Evolutionary conservation across 30 jellyfish, hydroid and myxozoan species (phyloP), one percentile per base, ranked within the genome.

Genomic region (Nemopilema nomurai): DNA sequence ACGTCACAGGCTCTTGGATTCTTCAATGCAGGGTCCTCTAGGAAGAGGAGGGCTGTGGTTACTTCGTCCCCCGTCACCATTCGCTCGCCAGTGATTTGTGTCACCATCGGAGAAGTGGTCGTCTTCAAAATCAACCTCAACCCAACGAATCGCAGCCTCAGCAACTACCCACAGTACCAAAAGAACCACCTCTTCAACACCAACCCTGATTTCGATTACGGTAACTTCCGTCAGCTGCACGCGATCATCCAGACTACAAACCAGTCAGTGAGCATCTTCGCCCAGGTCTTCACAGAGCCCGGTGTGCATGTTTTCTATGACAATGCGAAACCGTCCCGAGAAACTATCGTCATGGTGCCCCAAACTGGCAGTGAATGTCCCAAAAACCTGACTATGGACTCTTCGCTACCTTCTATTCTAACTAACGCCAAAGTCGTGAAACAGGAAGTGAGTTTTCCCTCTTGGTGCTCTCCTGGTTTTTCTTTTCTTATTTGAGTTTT

Each of bases 291-390:
- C 92, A 25, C 92, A 3, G 99, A 95, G 31, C 89, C 97, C 25
- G 99, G 99, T 3, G 92, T 87, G 18, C 94, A 80, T 65, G 99
- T 95, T 1, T 95, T 95, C 83, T 86, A 86, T 63, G 99, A 95
- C 80, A 95, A 95, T 68, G 99, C 97, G 0, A 76, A 29, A 19
- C 64, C 91, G 7, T 83, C 88, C 30, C 94, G 99, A 16, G 97
- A 95, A 80, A 90, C 97, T 20, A 95, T 95, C 18, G 91, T 95
- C 18, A 69, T 80, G 87, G 99, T 95, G 62, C 97, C 97, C 26
- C 30, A 70, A 63, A 22, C 71, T 8, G 99, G 99, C 17, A 77
- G 97, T 30, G 72, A 88, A 17, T 95, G 99, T 64, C 97, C 97
- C 7, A 95, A 73, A 16, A 74, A 51, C 31, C n/a, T 78, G 20